A percentile compares a stretch with the other conserved stretches of the same genome.
Conservation (phyloP, 2,113 vertebrate genomes). For the Stigmatopora argus region DNA sequence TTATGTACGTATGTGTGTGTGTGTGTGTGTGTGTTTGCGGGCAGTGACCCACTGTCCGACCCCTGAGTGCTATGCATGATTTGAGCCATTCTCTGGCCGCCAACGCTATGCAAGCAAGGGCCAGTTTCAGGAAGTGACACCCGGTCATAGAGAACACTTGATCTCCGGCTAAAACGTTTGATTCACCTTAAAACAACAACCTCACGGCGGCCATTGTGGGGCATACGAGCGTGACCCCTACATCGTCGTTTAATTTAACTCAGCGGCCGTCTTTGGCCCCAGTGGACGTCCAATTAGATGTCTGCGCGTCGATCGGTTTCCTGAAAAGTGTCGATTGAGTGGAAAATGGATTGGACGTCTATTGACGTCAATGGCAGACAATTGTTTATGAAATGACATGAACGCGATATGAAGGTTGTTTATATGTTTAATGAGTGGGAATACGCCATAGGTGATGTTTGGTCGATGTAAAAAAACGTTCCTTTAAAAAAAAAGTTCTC, state of each 20-base stretch:
- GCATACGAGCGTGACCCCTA: not conserved
- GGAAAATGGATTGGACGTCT: no score
- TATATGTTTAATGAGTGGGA: no score
- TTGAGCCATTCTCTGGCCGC: conserved; percentile 57
- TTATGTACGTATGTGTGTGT: conserved; percentile 43
- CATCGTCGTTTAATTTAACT: not conserved
- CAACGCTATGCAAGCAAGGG: conserved; percentile 58
- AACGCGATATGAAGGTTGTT: no score
- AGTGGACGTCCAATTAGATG: no score
- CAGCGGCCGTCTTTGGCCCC: no score
- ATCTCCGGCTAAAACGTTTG: not conserved
- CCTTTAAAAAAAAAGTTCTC: no score
- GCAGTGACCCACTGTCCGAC: conserved; percentile 47
- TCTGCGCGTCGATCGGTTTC: no score
- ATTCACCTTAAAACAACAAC: conserved; percentile 1
- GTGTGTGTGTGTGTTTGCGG: conserved; percentile 39
- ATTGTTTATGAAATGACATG: no score
- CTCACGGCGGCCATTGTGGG: not conserved
- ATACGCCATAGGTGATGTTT: no score
- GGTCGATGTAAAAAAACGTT: no score
- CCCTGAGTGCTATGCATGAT: conserved; percentile 62
- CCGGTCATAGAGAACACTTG: not conserved
- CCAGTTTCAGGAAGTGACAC: conserved; percentile 48
- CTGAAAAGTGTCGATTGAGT: no score
- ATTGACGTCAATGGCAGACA: no score